Evolutionary conservation across 2,888 invertebrate species (phyloP).

Genomic region (Polydesmus complanatus): DNA sequence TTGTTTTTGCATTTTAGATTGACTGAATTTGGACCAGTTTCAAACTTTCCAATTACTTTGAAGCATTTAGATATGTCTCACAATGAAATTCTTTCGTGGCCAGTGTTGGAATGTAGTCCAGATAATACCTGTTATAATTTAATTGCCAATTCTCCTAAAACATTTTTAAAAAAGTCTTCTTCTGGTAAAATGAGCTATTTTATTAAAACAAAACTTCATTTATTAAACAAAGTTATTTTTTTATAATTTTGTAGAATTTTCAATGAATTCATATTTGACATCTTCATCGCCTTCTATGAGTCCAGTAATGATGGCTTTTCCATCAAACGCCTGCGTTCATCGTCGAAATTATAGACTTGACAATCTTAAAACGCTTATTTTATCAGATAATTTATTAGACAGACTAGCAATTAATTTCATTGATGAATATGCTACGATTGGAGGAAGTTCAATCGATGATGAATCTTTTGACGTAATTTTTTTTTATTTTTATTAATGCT

Average conservation of each 20-base stretch:
- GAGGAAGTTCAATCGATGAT: conserved; percentile 12
- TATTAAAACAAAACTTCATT: background rate
- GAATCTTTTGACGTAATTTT: conserved; percentile 20
- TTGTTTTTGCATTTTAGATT: conserved; percentile 24
- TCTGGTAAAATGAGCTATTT: conserved; percentile 1
- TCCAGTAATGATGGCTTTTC: conserved; percentile 8
- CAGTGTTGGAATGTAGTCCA: conserved; percentile 28
- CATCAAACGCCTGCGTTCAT: conserved; percentile 47
- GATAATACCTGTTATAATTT: conserved; percentile 5
- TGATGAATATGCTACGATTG: conserved; percentile 9
- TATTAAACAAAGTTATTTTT: background rate
- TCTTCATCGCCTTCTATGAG: conserved; percentile 16
- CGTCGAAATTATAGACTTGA: conserved; percentile 69
- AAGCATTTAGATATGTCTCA: conserved; percentile 86
- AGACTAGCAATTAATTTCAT: conserved; percentile 39
- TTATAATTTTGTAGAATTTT: background rate
- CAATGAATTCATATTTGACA: conserved; percentile 10
- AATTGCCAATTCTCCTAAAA: conserved; percentile 5
- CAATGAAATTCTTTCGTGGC: conserved; percentile 82
- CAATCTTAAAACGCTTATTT: conserved; percentile 61
- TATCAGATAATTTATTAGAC: conserved; percentile 72
- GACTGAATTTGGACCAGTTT: conserved; percentile 61
- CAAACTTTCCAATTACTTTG: conserved; percentile 73
- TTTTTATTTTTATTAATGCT: too few relatives aligned
- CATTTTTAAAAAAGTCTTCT: background rate